Evolutionary conservation across 1,140 invertebrate species (phyloP).

Genomic region (Amphibalanus amphitrite): DNA sequence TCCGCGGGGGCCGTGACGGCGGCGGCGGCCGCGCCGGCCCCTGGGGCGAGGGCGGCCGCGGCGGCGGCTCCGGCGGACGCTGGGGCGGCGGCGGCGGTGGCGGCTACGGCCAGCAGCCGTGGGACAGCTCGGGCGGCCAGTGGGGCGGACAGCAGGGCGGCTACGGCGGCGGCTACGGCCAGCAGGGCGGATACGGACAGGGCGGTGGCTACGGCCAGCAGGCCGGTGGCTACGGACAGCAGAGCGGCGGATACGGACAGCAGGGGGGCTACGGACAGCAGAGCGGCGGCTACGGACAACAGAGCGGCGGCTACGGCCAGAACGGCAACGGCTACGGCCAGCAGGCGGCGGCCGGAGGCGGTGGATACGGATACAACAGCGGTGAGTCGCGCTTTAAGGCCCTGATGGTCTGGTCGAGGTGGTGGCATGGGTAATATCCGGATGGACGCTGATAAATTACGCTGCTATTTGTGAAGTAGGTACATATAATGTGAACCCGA

Average conservation of each 20-base stretch:
- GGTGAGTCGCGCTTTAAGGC: too few species aligned
- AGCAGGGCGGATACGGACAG: too few species aligned
- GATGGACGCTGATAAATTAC: too few species aligned
- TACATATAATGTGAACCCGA: too few species aligned
- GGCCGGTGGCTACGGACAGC: background rate
- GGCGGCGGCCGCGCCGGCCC: too few species aligned
- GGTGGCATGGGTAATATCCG: too few species aligned
- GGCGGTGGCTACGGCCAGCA: too few species aligned
- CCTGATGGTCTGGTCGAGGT: too few species aligned
- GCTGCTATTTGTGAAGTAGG: too few species aligned
- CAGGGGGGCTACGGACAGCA: background rate
- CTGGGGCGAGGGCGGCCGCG: background rate
- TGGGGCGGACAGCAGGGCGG: background rate
- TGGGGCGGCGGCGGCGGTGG: conserved; percentile 21
- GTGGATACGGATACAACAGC: background rate
- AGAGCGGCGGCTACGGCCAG: background rate
- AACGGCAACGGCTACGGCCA: background rate
- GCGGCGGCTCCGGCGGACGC: too few species aligned
- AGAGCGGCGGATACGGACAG: background rate
- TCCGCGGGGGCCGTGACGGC: background rate
- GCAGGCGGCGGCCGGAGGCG: background rate
- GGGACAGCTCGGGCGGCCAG: background rate
- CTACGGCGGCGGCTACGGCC: background rate
- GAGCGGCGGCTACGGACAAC: background rate
- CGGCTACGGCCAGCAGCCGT: background rate